Evolutionary conservation across 1,140 invertebrate genomes (phyloP).

Genomic region (Neodiprion pinetum): DNA sequence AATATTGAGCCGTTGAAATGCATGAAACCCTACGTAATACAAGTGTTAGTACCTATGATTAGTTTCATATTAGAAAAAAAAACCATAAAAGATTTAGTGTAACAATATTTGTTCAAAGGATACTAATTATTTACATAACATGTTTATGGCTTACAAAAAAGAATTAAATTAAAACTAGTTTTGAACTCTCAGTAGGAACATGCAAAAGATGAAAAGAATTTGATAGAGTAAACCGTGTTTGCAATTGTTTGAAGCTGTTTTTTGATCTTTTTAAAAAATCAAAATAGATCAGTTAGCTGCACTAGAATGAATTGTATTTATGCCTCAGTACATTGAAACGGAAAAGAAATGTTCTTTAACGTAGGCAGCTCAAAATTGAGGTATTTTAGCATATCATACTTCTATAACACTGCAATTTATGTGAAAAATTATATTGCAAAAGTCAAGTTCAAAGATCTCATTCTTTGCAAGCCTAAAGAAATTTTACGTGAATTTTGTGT

Average conservation of each 20-base stretch:
- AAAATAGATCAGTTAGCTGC: background rate
- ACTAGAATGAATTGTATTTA: background rate
- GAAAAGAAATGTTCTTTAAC: background rate
- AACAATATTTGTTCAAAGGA: background rate
- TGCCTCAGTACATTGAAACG: background rate
- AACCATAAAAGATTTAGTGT: background rate
- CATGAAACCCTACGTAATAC: too few species aligned
- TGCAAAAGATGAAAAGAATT: background rate
- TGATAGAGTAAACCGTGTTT: background rate
- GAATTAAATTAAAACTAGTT: constrained; percentile 6
- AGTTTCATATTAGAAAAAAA: too few species aligned
- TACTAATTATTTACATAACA: background rate
- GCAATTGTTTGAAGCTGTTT: too few species aligned
- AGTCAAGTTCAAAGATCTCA: too few species aligned
- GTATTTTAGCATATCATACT: background rate
- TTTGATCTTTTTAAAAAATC: background rate
- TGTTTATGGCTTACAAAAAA: background rate
- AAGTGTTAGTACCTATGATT: too few species aligned
- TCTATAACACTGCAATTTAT: too few species aligned
- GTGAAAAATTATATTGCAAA: too few species aligned
- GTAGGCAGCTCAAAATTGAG: background rate
- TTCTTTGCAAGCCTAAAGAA: too few species aligned
- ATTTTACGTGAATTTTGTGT: too few species aligned
- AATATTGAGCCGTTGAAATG: too few species aligned
- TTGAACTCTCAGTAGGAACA: constrained; percentile 5